Evolutionary conservation across 2,797 vertebrate species (phyloP).

Genomic region (Danio jaintianensis): DNA sequence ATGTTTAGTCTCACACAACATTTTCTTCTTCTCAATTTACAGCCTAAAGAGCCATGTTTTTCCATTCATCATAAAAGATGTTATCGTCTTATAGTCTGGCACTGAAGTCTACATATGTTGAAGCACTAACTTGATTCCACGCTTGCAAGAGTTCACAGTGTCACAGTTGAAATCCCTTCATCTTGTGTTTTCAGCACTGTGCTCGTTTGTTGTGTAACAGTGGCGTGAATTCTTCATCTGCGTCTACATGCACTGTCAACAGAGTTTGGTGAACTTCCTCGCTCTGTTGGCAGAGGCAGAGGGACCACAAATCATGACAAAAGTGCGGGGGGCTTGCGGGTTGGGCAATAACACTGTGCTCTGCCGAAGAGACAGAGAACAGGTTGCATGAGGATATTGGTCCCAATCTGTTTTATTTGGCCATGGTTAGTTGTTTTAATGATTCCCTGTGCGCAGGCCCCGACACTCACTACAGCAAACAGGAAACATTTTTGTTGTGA

Average conservation of each 20-base stretch:
- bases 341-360: slow-evolving; percentile 23
- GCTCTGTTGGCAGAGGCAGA: slow-evolving; percentile 54
- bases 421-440: slow-evolving; percentile 30
- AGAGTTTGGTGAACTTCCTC: slow-evolving; percentile 72
- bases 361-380: slow-evolving; percentile 48
- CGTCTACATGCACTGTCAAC: slow-evolving; percentile 35
- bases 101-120: slow-evolving; percentile 39
- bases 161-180: slow-evolving; percentile 33
- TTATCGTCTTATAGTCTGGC: slow-evolving; percentile 22
- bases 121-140: slow-evolving; percentile 42
- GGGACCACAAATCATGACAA: slow-evolving; percentile 63
- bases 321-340: slow-evolving; percentile 1
- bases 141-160: slow-evolving; percentile 39
- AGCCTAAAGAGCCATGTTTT: slow-evolving; percentile 12
- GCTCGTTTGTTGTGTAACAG: slow-evolving; percentile 65
- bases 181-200: slow-evolving; percentile 52
- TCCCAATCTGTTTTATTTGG: slow-evolving; percentile 53
- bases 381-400: slow-evolving; percentile 62
- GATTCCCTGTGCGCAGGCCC: slow-evolving; percentile 29
- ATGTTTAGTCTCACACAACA: neutral
- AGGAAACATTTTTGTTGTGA: slow-evolving; percentile 49
- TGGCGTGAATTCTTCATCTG: slow-evolving; percentile 49
- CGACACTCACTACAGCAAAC: slow-evolving; percentile 37
- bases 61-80: slow-evolving; percentile 23
- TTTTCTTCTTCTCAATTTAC: slow-evolving; percentile 10